phyloP scores from a whole-genome alignment of 2,888 invertebrate species.

The Drosophila mimica region DNA sequence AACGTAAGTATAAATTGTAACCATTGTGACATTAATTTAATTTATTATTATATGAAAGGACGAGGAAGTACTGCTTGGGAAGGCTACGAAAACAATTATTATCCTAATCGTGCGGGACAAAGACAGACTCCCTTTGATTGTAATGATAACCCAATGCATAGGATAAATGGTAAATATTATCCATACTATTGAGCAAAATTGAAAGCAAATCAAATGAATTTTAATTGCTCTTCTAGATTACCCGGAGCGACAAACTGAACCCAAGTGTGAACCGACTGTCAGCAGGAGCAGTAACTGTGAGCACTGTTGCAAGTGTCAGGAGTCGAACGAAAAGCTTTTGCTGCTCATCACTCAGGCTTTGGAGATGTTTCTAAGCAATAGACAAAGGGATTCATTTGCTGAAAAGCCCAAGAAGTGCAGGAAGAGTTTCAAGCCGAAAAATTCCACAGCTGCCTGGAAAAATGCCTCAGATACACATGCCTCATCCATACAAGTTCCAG shows the following conservation, averaged over 20 bases:
- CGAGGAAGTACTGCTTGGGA: neutral
- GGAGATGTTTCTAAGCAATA: slow-evolving; percentile 34
- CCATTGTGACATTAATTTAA: neutral
- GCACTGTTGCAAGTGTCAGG: slow-evolving; percentile 11
- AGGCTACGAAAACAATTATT: too few relatives aligned
- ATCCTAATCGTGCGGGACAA: too few relatives aligned
- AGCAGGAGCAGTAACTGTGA: slow-evolving; percentile 30
- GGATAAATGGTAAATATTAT: neutral
- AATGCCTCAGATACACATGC: too few relatives aligned
- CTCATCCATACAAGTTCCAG: neutral
- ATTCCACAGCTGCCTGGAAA: neutral
- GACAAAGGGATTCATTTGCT: neutral
- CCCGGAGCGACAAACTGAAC: neutral
- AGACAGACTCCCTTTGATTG: neutral
- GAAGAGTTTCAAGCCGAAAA: neutral
- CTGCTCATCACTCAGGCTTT: slow-evolving; percentile 43
- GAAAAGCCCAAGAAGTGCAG: neutral
- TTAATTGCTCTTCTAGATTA: neutral
- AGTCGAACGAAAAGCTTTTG: slow-evolving; percentile 20
- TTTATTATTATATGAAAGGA: too few relatives aligned
- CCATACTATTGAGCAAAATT: neutral
- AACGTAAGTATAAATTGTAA: neutral
- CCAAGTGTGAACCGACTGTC: neutral
- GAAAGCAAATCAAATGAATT: neutral
- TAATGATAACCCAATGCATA: neutral